A percentile compares a stretch with the other conserved stretches of the same genome.
Conservation (phyloP, 2,797 vertebrate species). For the Euthynnus affinis region DNA sequence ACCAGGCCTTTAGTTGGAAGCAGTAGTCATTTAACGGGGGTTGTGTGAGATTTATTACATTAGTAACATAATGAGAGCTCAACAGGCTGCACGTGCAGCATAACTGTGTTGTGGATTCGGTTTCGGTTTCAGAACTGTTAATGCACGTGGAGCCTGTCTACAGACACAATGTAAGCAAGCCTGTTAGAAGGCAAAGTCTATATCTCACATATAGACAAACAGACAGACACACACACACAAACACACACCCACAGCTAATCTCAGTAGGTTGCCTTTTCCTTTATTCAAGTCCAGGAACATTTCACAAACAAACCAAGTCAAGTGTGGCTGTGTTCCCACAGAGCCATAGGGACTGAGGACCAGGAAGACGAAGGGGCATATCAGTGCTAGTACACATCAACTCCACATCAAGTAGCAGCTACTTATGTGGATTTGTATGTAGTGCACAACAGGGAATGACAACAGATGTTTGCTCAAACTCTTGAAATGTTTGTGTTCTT, state of each 20-base stretch:
- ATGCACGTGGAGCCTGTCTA: background rate
- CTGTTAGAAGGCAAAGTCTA: background rate
- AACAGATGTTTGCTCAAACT: conserved; percentile 52
- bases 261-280: conserved; percentile 10
- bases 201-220: background rate
- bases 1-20: no score
- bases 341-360: conserved; percentile 30
- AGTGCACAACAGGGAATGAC: conserved; percentile 30
- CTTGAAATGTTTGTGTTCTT: conserved; percentile 25
- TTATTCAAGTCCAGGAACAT: conserved; percentile 38
- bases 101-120: no score
- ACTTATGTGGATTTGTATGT: conserved; percentile 47
- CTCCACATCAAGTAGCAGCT: conserved; percentile 53
- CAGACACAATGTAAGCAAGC: background rate
- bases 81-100: no score
- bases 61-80: no score
- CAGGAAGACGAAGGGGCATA: conserved; percentile 28
- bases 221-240: conserved; percentile 1
- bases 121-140: no score
- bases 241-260: conserved; percentile 2
- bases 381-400: conserved; percentile 33
- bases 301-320: conserved; percentile 48
- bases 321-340: conserved; percentile 41
- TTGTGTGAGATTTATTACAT: no score
- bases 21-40: no score